Base-by-base conservation (phyloP, 1,140 invertebrate species). In the Pogonus chalceus region DNA sequence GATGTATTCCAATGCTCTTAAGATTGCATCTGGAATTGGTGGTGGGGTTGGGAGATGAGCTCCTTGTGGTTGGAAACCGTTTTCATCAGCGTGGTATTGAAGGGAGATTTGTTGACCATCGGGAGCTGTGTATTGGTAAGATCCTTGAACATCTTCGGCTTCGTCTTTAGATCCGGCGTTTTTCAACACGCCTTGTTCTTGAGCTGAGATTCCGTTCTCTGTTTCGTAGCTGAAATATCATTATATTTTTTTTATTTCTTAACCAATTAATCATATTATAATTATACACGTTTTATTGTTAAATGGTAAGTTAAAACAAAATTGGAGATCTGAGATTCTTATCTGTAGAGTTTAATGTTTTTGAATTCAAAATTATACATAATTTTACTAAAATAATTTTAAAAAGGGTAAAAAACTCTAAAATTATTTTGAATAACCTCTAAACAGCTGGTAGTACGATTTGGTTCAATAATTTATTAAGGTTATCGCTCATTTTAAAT, bases 11-110 rank as follows among this genome's bases (percentile, higher is more conserved):
- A 79, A 55, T 3, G 75, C 60, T 46, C 69, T 67, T 16, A 74
- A 54, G 61, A 80, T 80, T 2, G 66, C 71, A 24, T 68, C 69
- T 4, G 80, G 79, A 39, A 80, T 69, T 56, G 78, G 78, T 1
- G 76, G 77, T 12, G 79, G 70, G 2, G 73, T 67, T 9, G 74
- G 73, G 26, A 79, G 69, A 57, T 79, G 76, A 39, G 69, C 76
- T 21, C 78, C 79, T n/a, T 67, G 58, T 21, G 82, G 72, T 35
- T 75, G 64, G 67, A 82, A 84, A n/a, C 82, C 83, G 58, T 82
- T 81, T 60, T 84, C 80, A 60, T 84, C 82, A 31, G 83, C 82
- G 18, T 72, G 76, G 63, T 73, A 73, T 10, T 55, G 59, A n/a
- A 70, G 50, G 9, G 54, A 57, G 39, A 66, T 59, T 20, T 59